A percentile compares a stretch with the other conserved stretches of the same genome.
These are phyloP conservation scores for Corticium candelabrum DNA, from an alignment of 37 sponge, comb jelly and placozoan species.

Conservation along the genomic window DNA sequence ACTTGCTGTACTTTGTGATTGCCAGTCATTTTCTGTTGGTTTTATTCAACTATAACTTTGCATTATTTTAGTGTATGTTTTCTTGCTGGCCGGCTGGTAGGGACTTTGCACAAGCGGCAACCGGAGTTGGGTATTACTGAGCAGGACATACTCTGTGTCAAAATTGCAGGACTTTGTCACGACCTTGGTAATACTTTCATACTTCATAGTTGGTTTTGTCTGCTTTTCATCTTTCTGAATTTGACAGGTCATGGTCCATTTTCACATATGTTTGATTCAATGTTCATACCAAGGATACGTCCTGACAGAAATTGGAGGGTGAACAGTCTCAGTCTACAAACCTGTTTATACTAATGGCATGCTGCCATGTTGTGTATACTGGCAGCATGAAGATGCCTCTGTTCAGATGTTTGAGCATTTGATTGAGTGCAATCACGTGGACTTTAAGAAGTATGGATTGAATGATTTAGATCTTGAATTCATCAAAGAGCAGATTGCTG, in stretches of 20 bases:
- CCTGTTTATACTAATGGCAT: background rate
- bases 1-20: too few species aligned
- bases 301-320: constrained; percentile 33
- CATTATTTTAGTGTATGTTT: constrained; percentile 71
- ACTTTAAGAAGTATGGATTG: constrained; percentile 45
- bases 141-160: constrained; percentile 85
- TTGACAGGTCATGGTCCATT: constrained; percentile 86
- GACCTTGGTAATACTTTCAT: constrained; percentile 54
- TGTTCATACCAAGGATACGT: constrained; percentile 50
- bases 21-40: background rate
- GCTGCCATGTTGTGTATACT: background rate
- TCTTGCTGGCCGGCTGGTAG: constrained; percentile 78
- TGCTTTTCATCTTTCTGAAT: background rate
- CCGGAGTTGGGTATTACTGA: constrained; percentile 75
- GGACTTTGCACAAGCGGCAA: constrained; percentile 57
- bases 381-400: constrained; percentile 78
- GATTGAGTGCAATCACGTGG: constrained; percentile 47
- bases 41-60: background rate
- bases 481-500: constrained; percentile 78
- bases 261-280: constrained; percentile 81
- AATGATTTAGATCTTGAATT: constrained; percentile 58
- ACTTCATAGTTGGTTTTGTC: background rate
- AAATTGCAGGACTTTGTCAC: constrained; percentile 89
- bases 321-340: constrained; percentile 1
- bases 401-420: constrained; percentile 79